Conservation (phyloP, 2,113 vertebrate species). For the Stomatorhinus ivindoensis region DNA sequence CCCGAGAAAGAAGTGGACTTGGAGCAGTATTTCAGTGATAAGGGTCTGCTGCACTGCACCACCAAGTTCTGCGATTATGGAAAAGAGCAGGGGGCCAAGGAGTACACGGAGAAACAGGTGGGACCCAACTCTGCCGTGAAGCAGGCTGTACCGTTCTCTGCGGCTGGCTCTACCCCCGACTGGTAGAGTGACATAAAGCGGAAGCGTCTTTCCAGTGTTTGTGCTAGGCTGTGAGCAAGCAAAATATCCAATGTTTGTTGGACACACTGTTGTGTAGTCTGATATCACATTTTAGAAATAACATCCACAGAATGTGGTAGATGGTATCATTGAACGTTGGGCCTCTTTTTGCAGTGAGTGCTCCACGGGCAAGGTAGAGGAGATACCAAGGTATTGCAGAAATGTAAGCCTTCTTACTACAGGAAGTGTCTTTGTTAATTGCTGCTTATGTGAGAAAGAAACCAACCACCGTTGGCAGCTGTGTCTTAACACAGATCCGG, state of each 20-base stretch:
- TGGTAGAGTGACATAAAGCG: background rate
- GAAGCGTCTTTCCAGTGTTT: background rate
- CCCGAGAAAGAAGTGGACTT: constrained; percentile 72
- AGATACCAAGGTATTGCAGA: background rate
- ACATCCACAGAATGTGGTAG: background rate
- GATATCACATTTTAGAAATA: background rate
- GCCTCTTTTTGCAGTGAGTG: background rate
- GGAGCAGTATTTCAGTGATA: constrained; percentile 74
- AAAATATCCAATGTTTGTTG: background rate
- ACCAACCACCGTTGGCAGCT: background rate
- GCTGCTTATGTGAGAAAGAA: background rate
- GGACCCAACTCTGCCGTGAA: constrained; percentile 32
- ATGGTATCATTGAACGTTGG: background rate
- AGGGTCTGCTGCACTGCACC: constrained; percentile 79
- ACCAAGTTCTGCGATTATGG: constrained; percentile 81
- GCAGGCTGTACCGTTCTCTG: background rate
- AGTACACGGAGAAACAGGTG: constrained; percentile 73
- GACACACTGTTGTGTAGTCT: background rate
- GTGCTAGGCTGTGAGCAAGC: background rate
- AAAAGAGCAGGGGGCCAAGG: constrained; percentile 69
- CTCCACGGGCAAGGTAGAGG: background rate
- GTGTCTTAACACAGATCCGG: background rate
- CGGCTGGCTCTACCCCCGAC: background rate
- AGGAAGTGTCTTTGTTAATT: background rate
- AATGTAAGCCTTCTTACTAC: background rate